Conservation (phyloP, 2,888 invertebrate species). For the Ganaspis brasiliensis region DNA sequence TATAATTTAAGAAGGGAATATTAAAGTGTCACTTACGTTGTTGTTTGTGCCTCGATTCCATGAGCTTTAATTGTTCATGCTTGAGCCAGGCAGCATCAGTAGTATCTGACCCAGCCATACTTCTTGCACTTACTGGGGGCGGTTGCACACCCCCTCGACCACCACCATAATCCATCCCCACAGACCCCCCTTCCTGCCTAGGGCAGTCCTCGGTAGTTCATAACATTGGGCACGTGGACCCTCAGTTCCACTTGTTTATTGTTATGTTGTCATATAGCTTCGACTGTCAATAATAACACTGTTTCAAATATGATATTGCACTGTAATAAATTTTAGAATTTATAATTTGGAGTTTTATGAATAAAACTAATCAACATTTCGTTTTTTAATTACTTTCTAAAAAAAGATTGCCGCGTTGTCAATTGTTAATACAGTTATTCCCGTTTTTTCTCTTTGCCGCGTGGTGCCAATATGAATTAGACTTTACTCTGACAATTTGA, state of each 20-base stretch:
- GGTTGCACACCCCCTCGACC: slow-evolving; percentile 77
- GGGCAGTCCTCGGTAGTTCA: slow-evolving; percentile 74
- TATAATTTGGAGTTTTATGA: background rate
- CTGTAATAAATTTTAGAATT: background rate
- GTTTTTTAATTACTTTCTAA: background rate
- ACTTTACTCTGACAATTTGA: too few species aligned
- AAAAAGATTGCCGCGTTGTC: background rate
- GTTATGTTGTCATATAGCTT: slow-evolving; percentile 46
- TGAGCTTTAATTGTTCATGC: slow-evolving; percentile 80
- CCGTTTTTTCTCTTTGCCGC: background rate
- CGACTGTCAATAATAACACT: slow-evolving; percentile 54
- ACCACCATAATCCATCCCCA: slow-evolving; percentile 79
- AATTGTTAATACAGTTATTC: background rate
- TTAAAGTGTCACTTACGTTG: slow-evolving; percentile 79
- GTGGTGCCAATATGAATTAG: background rate
- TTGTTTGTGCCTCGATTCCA: slow-evolving; percentile 80
- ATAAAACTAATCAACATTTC: background rate
- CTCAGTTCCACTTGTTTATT: slow-evolving; percentile 51
- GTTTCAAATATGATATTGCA: slow-evolving; percentile 33
- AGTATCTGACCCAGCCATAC: slow-evolving; percentile 78
- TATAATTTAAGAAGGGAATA: too few species aligned
- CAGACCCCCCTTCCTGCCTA: slow-evolving; percentile 73
- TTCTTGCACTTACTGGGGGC: slow-evolving; percentile 75
- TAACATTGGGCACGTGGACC: slow-evolving; percentile 76
- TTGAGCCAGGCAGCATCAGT: slow-evolving; percentile 80